These are phyloP conservation scores for Chelonoidis abingdonii DNA, from an alignment of 2,113 vertebrate genomes.

Conservation along the genomic window DNA sequence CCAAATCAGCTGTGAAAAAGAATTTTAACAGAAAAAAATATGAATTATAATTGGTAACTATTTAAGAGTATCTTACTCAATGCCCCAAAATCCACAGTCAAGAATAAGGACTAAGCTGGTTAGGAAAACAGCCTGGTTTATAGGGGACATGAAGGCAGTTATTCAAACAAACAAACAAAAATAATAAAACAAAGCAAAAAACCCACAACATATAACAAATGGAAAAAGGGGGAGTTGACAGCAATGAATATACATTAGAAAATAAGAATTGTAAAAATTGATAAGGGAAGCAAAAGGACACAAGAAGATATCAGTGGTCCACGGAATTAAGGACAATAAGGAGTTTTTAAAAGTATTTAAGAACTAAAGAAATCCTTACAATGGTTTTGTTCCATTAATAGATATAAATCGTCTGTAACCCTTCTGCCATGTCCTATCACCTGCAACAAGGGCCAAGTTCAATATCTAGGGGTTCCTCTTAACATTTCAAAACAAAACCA, in stretches of 20 bases:
- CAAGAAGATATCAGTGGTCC: background rate
- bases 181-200: too few relatives aligned
- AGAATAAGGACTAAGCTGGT: background rate
- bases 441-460: too few relatives aligned
- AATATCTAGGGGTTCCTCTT: too few relatives aligned
- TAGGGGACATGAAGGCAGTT: too few relatives aligned
- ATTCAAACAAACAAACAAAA: too few relatives aligned
- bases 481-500: too few relatives aligned
- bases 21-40: background rate
- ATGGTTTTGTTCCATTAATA: background rate
- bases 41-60: background rate
- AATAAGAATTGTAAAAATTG: constrained; percentile 51
- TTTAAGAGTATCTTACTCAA: background rate
- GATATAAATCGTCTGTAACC: too few relatives aligned
- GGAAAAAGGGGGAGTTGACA: constrained; percentile 30
- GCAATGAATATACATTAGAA: constrained; percentile 48
- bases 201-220: constrained; percentile 48
- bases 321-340: background rate
- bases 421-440: too few relatives aligned
- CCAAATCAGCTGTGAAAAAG: background rate
- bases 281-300: constrained; percentile 37
- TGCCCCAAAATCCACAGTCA: background rate
- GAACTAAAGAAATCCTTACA: background rate
- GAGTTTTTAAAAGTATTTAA: background rate
- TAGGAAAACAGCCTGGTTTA: background rate